A percentile compares a stretch with the other conserved stretches of the same genome.
These are phyloP conservation scores for Anableps anableps DNA, from an alignment of 2,797 vertebrate genomes.

Conservation along the genomic window DNA sequence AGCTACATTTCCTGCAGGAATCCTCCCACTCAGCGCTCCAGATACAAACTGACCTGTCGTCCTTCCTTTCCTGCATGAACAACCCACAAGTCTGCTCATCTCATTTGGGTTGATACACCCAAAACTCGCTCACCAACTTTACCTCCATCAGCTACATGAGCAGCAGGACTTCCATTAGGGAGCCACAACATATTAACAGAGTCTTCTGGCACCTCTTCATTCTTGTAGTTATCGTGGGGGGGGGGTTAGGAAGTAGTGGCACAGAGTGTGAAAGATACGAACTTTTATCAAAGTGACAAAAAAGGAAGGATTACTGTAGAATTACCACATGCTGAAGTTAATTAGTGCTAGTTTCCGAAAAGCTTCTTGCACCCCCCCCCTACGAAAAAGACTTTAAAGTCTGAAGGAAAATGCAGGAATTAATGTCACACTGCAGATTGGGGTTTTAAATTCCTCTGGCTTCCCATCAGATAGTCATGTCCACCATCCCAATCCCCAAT, in stretches of 20 bases:
- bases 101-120: constrained; percentile 60
- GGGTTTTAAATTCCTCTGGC: constrained; percentile 74
- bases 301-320: constrained; percentile 74
- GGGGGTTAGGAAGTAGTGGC: constrained; percentile 50
- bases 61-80: constrained; percentile 52
- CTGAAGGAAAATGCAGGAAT: constrained; percentile 78
- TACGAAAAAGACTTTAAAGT: neutral
- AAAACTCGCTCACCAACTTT: constrained; percentile 58
- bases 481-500: constrained; percentile 62
- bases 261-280: constrained; percentile 65
- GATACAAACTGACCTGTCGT: constrained; percentile 44
- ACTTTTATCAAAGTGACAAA: constrained; percentile 73
- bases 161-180: constrained; percentile 51
- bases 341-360: constrained; percentile 79
- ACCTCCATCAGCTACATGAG: constrained; percentile 50
- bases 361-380: neutral
- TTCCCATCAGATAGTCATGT: constrained; percentile 77
- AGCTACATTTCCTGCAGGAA: constrained; percentile 61
- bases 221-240: constrained; percentile 41
- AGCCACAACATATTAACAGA: constrained; percentile 38
- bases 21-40: constrained; percentile 61
- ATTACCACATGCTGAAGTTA: constrained; percentile 82
- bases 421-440: constrained; percentile 81
- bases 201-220: constrained; percentile 56
- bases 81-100: constrained; percentile 48